phyloP scores from a whole-genome alignment of 2,797 vertebrate species.

The Gila robusta region DNA sequence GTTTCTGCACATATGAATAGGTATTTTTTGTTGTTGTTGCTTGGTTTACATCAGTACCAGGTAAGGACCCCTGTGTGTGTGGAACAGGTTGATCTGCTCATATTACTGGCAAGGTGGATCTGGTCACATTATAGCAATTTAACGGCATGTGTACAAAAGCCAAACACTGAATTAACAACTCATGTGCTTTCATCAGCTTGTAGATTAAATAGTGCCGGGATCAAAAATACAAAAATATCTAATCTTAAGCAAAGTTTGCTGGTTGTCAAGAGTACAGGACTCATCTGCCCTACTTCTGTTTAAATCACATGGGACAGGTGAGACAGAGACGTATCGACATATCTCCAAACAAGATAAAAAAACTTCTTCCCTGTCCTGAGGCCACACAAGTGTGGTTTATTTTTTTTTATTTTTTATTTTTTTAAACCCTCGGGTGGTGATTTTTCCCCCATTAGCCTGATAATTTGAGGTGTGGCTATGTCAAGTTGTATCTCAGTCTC shows the following conservation, averaged over 20 bases:
- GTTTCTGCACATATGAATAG: neutral
- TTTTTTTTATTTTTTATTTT: too few relatives aligned
- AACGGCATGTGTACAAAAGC: neutral
- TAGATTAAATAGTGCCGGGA: constrained; percentile 2
- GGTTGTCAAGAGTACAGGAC: constrained; percentile 27
- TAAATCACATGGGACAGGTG: constrained; percentile 30
- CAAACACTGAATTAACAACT: constrained; percentile 72
- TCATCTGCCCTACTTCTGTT: constrained; percentile 20
- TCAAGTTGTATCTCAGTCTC: constrained; percentile 41
- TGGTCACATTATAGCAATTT: constrained; percentile 26
- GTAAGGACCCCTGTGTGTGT: neutral
- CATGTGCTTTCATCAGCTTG: constrained; percentile 53
- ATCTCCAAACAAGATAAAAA: constrained; percentile 38
- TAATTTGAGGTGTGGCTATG: constrained; percentile 56
- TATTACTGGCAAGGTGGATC: constrained; percentile 26
- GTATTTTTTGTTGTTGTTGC: neutral
- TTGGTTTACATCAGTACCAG: neutral
- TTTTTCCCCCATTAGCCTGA: constrained; percentile 33
- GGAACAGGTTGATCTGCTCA: constrained; percentile 21
- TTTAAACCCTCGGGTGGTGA: neutral
- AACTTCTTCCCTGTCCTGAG: constrained; percentile 25
- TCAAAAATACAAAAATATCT: neutral
- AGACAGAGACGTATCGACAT: constrained; percentile 32
- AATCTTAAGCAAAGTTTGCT: constrained; percentile 19
- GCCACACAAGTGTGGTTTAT: constrained; percentile 29